Evolutionary conservation across 2,113 vertebrate species (phyloP), one percentile per base, ranked within the genome.

Genomic region (Mixornis gularis): DNA sequence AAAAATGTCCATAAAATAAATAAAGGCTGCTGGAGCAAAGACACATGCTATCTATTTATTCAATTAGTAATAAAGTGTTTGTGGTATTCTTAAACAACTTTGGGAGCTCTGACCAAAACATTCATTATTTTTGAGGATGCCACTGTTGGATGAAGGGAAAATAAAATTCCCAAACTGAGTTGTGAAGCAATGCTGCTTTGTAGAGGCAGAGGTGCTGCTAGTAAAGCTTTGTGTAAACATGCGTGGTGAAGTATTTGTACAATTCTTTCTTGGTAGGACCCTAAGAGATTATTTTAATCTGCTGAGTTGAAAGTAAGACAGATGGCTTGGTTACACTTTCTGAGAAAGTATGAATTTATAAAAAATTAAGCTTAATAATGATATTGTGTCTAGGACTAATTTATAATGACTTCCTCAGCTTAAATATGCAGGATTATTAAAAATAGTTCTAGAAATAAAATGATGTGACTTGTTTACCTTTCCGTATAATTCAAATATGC

Each of bases 31-130:
- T 81, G 81, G 96, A 94, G 65, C 78, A 95, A 94, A 96, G 88
- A 91, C 60, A 88, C 38, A 51, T 83, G 59, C 94, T 97, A 96
- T 94, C 92, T 96, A 91, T 96, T 97, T 96, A 93, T 95, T 96
- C 78, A 96, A 87, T 96, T 96, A 97, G 82, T 81, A 59, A 43
- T 70, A 82, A 89, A 88, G 40, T 93, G 79, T 62, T 94, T 88
- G 88, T 76, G 48, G 53, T 93, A 76, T 73, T 95, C 88, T 89
- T 95, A 70, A 93, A 87, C 91, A 97, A 85, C 79, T 62, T 22
- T 93, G 71, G 85, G 85, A 92, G 58, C 68, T 95, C 91, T 96
- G 72, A 89, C 40, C 68, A 25, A 95, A 95, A 63, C 52, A 65
- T 89, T 92, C 18, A 71, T 93, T 87, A 71, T 87, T 91, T 94